These are phyloP conservation scores for Microcebus ravelobensis DNA, from an alignment of 2,113 vertebrate genomes.

Conservation along the genomic window DNA sequence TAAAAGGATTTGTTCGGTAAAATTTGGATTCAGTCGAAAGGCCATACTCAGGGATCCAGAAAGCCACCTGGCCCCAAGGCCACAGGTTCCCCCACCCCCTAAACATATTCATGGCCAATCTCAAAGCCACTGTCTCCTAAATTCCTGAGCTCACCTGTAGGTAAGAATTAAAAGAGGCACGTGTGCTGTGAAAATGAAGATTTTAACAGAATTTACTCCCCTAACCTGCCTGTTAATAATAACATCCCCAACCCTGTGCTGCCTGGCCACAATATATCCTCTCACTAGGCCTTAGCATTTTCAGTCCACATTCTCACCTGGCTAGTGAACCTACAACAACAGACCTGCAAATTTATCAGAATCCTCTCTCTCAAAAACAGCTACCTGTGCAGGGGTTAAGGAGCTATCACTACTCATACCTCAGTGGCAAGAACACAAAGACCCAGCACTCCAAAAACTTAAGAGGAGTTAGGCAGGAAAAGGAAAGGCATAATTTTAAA, in stretches of 20 bases:
- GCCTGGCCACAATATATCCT: not conserved
- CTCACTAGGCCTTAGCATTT: not conserved
- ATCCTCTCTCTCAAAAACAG: not conserved
- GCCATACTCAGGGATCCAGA: too few relatives aligned
- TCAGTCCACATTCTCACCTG: not conserved
- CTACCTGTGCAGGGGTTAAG: too few relatives aligned
- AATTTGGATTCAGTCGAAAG: too few relatives aligned
- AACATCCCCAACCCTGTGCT: not conserved
- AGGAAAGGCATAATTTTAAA: not conserved
- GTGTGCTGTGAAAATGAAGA: not conserved
- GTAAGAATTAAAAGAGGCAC: not conserved
- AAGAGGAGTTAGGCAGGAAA: not conserved
- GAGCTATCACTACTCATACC: not conserved
- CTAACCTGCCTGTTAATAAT: not conserved
- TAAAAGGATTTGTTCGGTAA: too few relatives aligned
- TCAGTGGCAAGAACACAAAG: not conserved
- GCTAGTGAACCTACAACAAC: not conserved
- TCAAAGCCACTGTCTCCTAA: not conserved
- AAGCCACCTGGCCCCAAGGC: too few relatives aligned
- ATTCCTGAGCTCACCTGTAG: not conserved
- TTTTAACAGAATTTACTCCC: not conserved
- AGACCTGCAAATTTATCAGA: not conserved
- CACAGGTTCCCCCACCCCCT: too few relatives aligned
- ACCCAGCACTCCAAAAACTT: not conserved
- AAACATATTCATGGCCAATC: not conserved